Conservation (phyloP, 2,888 invertebrate species). For the Aspidiotus destructor region DNA sequence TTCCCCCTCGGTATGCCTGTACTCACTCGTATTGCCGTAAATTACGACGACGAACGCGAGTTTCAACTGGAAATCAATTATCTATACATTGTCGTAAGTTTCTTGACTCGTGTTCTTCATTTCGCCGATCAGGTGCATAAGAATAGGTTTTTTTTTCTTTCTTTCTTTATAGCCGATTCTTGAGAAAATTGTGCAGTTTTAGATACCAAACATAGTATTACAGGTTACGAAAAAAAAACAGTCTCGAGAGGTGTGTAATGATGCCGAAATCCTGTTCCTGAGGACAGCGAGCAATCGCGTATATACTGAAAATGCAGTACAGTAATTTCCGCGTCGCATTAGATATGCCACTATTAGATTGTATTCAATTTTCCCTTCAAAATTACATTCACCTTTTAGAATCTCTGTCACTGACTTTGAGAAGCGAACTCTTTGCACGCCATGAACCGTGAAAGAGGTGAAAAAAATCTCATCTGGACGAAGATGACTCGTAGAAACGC, state of each 20-base stretch:
- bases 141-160: background rate
- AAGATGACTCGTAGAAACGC: no score
- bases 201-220: background rate
- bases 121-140: background rate
- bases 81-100: background rate
- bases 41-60: background rate
- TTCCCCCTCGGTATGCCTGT: no score
- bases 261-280: slow-evolving; percentile 29
- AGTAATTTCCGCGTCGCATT: slow-evolving; percentile 11
- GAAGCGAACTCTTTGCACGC: no score
- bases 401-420: no score
- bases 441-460: no score
- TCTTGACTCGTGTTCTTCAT: background rate
- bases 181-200: background rate
- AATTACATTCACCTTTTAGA: slow-evolving; percentile 5
- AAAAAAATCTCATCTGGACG: no score
- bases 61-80: slow-evolving; percentile 4
- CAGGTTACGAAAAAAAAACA: slow-evolving; percentile 4
- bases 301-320: background rate
- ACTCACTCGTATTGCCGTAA: no score
- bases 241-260: slow-evolving; percentile 22
- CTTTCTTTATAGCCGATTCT: background rate
- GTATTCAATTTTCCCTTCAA: background rate
- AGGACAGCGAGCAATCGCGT: background rate
- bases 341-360: background rate